A percentile compares a stretch with the other conserved stretches of the same genome.
Conservation (phyloP, 2,888 invertebrate species). For the Bursaphelenchus okinawaensis region DNA sequence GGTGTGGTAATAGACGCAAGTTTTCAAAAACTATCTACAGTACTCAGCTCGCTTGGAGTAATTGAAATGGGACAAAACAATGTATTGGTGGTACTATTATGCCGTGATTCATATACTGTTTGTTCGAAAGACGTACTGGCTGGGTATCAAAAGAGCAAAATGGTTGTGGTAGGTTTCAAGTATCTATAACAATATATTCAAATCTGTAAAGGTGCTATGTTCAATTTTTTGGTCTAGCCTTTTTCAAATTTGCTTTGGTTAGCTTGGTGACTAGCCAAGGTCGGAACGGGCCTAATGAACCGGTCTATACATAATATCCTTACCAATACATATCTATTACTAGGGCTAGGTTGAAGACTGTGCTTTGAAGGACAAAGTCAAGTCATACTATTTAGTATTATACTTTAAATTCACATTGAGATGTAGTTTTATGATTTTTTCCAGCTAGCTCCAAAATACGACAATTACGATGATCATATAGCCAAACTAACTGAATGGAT, state of each 20-base stretch:
- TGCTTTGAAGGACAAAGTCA: too few species aligned
- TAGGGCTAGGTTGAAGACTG: too few species aligned
- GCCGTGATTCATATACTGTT: conserved; percentile 9
- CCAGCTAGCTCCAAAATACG: conserved; percentile 13
- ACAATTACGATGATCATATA: neutral
- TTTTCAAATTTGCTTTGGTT: too few species aligned
- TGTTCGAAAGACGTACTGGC: conserved; percentile 16
- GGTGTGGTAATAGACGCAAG: conserved; percentile 29
- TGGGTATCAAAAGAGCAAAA: conserved; percentile 13
- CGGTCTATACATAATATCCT: too few species aligned
- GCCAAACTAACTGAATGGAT: conserved; percentile 5
- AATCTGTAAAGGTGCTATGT: too few species aligned
- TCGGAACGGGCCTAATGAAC: too few species aligned
- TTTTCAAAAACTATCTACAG: conserved; percentile 14
- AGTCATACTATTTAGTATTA: too few species aligned
- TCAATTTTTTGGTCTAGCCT: too few species aligned
- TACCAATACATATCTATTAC: too few species aligned
- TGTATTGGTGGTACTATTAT: conserved; percentile 29
- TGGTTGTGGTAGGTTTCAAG: conserved; percentile 23
- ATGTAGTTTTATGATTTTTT: neutral
- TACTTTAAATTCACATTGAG: too few species aligned
- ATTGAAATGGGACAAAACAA: conserved; percentile 21
- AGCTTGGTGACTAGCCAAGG: too few species aligned
- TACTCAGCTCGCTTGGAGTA: conserved; percentile 19
- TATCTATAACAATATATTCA: too few species aligned